Evolutionary conservation across 2,888 invertebrate genomes (phyloP).

Genomic region (Campaea margaritaria): DNA sequence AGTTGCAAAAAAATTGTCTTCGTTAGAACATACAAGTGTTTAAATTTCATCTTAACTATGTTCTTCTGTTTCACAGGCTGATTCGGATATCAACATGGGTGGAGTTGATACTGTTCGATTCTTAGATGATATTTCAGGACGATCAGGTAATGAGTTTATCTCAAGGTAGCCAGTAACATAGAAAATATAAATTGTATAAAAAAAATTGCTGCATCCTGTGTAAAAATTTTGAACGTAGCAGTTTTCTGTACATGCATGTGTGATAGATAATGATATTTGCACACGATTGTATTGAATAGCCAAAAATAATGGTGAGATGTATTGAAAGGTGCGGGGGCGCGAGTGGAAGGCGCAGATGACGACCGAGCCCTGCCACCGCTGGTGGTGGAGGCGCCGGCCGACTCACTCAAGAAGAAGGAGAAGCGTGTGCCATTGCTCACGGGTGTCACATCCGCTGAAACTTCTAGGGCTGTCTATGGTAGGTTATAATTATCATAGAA

Average conservation of each 20-base stretch:
- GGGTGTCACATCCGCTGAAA: constrained; percentile 90
- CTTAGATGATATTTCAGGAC: constrained; percentile 87
- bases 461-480: constrained; percentile 86
- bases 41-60: neutral
- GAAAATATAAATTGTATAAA: too few species aligned
- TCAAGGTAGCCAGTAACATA: too few species aligned
- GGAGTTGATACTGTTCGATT: constrained; percentile 84
- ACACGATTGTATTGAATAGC: neutral
- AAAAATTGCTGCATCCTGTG: too few species aligned
- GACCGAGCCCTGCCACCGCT: constrained; percentile 88
- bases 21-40: too few species aligned
- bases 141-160: constrained; percentile 57
- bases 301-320: neutral
- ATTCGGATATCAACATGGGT: constrained; percentile 84
- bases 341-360: constrained; percentile 88
- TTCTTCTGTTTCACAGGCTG: constrained; percentile 74
- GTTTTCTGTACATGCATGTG: neutral
- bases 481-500: constrained; percentile 31
- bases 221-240: too few species aligned
- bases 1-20: neutral
- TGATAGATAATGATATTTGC: neutral
- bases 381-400: constrained; percentile 86
- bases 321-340: constrained; percentile 85
- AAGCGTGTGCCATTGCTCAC: constrained; percentile 88
- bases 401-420: constrained; percentile 84